A percentile compares a stretch with the other conserved stretches of the same genome.
Conservation (phyloP, 2,113 vertebrate species). For the Mus musculus region GRCm39 chr3:153141001-153141500, state of each 20-base stretch:
- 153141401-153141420: background rate
- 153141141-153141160: background rate
- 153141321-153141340: too few relatives aligned
- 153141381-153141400: background rate
- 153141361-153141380: too few relatives aligned
- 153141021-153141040: background rate
- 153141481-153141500: background rate
- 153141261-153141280: too few relatives aligned
- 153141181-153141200: background rate
- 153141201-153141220: background rate
- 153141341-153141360: background rate
- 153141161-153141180: background rate
- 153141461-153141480: background rate
- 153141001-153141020: slow-evolving; percentile 9
- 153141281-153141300: too few relatives aligned
- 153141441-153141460: background rate
- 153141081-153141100: background rate
- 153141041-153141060: background rate
- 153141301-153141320: background rate
- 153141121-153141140: background rate
- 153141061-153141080: background rate
- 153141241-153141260: too few relatives aligned
- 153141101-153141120: background rate
- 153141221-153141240: background rate
- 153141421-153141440: background rate